Evolutionary conservation across 1,140 invertebrate genomes (phyloP).

Genomic region (Drosophila tsacasi): DNA sequence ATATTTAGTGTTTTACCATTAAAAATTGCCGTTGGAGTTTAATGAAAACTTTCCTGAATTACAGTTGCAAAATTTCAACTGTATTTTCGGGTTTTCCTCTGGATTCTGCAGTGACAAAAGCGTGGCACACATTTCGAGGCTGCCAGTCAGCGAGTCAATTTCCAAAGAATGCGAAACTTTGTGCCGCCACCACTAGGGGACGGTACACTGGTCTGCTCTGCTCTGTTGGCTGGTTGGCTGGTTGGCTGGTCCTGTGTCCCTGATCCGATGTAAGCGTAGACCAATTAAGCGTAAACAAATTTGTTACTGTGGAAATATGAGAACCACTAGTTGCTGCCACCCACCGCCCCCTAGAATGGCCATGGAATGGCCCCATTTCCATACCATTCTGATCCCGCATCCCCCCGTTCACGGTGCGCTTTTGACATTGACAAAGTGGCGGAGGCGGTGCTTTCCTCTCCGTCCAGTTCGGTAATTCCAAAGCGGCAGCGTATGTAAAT

Average conservation of each 20-base stretch:
- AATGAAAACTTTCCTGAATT: not conserved
- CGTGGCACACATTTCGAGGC: constrained; percentile 37
- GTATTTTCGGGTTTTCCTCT: not conserved
- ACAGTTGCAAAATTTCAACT: not conserved
- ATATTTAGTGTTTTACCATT: not conserved
- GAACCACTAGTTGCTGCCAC: constrained; percentile 76
- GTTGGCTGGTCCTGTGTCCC: constrained; percentile 28
- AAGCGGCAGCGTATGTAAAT: constrained; percentile 56
- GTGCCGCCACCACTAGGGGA: constrained; percentile 14
- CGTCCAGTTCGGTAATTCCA: constrained; percentile 31
- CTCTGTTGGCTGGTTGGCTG: not conserved
- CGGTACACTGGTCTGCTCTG: not conserved
- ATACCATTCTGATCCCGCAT: not conserved
- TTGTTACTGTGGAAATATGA: constrained; percentile 71
- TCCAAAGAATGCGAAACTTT: constrained; percentile 27
- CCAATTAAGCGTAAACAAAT: constrained; percentile 83
- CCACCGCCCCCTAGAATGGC: constrained; percentile 5
- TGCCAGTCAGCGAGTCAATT: constrained; percentile 20
- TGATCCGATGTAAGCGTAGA: constrained; percentile 70
- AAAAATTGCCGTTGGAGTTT: not conserved
- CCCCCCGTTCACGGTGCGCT: constrained; percentile 4
- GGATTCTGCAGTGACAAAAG: constrained; percentile 16
- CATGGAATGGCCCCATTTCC: constrained; percentile 10
- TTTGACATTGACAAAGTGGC: constrained; percentile 74
- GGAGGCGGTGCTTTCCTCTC: constrained; percentile 25